Percentiles rank a stretch among this genome's conserved stretches.
phyloP scores from a whole-genome alignment of 2,888 invertebrate genomes.

The Coleophora flavipennella region DNA sequence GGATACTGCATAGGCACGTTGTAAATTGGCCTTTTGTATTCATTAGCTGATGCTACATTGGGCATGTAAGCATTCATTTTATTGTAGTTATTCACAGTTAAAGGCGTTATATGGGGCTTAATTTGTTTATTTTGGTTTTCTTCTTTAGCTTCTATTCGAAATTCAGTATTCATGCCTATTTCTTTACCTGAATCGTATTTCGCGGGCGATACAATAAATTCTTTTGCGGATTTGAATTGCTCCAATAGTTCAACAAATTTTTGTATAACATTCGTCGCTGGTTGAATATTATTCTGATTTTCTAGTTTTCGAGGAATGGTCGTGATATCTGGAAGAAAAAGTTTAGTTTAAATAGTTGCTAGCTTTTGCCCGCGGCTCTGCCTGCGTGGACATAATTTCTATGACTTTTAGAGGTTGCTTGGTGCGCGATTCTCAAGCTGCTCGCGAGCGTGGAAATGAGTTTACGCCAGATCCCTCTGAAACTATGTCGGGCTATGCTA shows the following conservation, averaged over 20 bases:
- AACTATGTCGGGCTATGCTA: too few species aligned
- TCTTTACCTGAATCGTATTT: too few species aligned
- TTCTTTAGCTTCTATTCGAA: too few species aligned
- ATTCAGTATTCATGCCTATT: too few species aligned
- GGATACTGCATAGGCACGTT: constrained; percentile 1
- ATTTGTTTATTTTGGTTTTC: too few species aligned
- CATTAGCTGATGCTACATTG: constrained; percentile 1
- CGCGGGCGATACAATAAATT: constrained; percentile 1
- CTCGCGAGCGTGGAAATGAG: too few species aligned
- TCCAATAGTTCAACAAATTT: constrained; percentile 37
- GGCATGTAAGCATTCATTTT: neutral
- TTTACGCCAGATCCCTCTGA: too few species aligned
- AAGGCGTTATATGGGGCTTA: constrained; percentile 8
- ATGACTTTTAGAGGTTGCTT: too few species aligned
- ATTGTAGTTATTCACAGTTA: constrained; percentile 1
- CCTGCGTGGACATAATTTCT: too few species aligned
- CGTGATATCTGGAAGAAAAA: constrained; percentile 16
- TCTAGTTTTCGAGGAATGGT: constrained; percentile 5
- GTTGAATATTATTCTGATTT: constrained; percentile 11
- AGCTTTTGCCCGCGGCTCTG: too few species aligned
- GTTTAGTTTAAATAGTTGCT: too few species aligned
- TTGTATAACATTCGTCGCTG: constrained; percentile 24
- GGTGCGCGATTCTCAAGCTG: too few species aligned
- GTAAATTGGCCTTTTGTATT: constrained; percentile 3
- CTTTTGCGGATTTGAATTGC: constrained; percentile 29